These are phyloP conservation scores for Trypoxylon attenuatum DNA, from an alignment of 2,888 invertebrate species.

Conservation along the genomic window DNA sequence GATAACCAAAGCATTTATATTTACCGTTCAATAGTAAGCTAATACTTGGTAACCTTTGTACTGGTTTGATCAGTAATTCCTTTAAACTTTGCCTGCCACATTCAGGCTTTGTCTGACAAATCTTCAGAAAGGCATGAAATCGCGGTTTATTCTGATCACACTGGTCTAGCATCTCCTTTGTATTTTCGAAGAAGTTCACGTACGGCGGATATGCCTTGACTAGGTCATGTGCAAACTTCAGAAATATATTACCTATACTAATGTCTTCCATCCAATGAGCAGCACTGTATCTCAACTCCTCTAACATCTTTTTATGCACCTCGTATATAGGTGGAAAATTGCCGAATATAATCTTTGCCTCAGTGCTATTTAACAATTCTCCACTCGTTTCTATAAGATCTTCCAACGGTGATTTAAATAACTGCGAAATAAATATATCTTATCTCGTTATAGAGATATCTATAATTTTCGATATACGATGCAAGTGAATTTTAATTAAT, in stretches of 20 bases:
- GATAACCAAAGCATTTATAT: slow-evolving; percentile 55
- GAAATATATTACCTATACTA: slow-evolving; percentile 90
- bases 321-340: slow-evolving; percentile 96
- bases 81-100: slow-evolving; percentile 96
- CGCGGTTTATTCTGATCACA: slow-evolving; percentile 95
- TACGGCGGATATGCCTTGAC: slow-evolving; percentile 97
- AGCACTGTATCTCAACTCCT: slow-evolving; percentile 77
- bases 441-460: background rate
- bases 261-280: slow-evolving; percentile 92
- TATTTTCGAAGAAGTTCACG: slow-evolving; percentile 98
- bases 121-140: slow-evolving; percentile 98
- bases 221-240: slow-evolving; percentile 90
- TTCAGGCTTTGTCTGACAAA: slow-evolving; percentile 94
- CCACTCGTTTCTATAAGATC: slow-evolving; percentile 81
- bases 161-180: slow-evolving; percentile 92
- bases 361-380: slow-evolving; percentile 90
- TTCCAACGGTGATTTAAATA: slow-evolving; percentile 95
- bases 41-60: slow-evolving; percentile 97
- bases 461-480: background rate
- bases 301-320: slow-evolving; percentile 87
- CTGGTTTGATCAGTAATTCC: slow-evolving; percentile 97
- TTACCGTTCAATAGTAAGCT: slow-evolving; percentile 93
- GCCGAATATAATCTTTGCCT: slow-evolving; percentile 96
- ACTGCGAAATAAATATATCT: slow-evolving; percentile 77
- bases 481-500: background rate